Evolutionary conservation across 2,888 invertebrate genomes (phyloP), one percentile per base, ranked within the genome.

Genomic region (Noctua fimbriata): DNA sequence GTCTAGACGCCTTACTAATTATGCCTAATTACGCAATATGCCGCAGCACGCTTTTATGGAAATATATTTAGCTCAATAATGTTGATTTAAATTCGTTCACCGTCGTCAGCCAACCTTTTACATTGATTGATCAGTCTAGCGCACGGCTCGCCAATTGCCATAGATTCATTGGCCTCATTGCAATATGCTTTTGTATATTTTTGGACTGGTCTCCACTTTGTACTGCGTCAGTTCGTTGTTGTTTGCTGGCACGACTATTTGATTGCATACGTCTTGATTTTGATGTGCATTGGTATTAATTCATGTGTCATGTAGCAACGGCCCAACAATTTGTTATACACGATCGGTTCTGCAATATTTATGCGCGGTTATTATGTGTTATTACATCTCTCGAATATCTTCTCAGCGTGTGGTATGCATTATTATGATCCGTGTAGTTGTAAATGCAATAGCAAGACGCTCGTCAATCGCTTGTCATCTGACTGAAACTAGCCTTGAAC

Each of bases 151-250:
- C 82, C 81, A 86, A 86, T 84, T 73, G 76, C 84, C 83, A 87
- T 88, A 87, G 90, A 84, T 87, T 90, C 84, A 86, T 84, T 88
- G 90, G 89, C 84, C 85, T 84, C 88, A 86, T 86, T 89, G 88
- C 87, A 89, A 87, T 90, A 87, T 84, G 85, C 85, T 89, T 88
- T 90, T 86, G 90, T 90, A 84, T 95, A 95, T 95, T 95, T 95
- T 94, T 92, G 93, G 95, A 92, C 83, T 89, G 89, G 88, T 90
- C 92, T 92, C 90, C 88, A 90, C 91, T 91, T 65, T 52, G 72
- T 86, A 91, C 92, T 89, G 91, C 93, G 90, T 93, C 91, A 91
- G 73, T 73, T 75, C 82, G 88, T 73, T 82, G 85, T 84, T 87
- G 88, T 88, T 90, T 81, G 88, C 89, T 89, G 85, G 87, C 90